Evolutionary conservation across 2,888 invertebrate species (phyloP).

Genomic region (Agrypnus murinus): DNA sequence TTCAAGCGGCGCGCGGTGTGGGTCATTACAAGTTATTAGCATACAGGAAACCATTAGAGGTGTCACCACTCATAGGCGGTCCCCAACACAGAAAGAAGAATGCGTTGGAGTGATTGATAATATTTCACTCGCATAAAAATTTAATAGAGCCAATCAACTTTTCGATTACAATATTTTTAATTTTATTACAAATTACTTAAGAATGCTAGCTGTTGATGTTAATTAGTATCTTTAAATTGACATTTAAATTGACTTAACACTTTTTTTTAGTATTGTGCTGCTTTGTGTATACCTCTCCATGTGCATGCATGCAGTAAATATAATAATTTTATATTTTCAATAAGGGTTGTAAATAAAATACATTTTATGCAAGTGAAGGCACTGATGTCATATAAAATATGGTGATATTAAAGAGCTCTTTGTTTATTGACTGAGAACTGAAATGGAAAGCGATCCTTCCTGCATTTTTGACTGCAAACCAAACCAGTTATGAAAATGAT

Average conservation of each 20-base stretch:
- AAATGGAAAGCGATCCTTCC: slow-evolving; percentile 55
- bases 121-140: slow-evolving; percentile 40
- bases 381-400: slow-evolving; percentile 38
- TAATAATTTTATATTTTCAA: too few species aligned
- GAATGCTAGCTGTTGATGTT: slow-evolving; percentile 24
- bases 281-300: too few species aligned
- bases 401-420: slow-evolving; percentile 40
- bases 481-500: slow-evolving; percentile 56
- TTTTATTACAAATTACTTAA: slow-evolving; percentile 19
- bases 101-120: slow-evolving; percentile 52
- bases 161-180: slow-evolving; percentile 29
- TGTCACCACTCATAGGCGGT: slow-evolving; percentile 51
- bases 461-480: slow-evolving; percentile 52
- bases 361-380: slow-evolving; percentile 23
- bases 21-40: slow-evolving; percentile 49
- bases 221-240: slow-evolving; percentile 25
- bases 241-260: too few species aligned
- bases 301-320: too few species aligned
- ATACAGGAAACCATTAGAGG: slow-evolving; percentile 51
- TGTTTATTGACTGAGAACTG: slow-evolving; percentile 53
- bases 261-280: too few species aligned
- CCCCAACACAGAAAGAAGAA: slow-evolving; percentile 44
- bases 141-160: slow-evolving; percentile 38
- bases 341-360: neutral
- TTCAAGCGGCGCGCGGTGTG: slow-evolving; percentile 42